Base-by-base conservation (phyloP, 2,797 vertebrate species). In the Psittacula derbiana region DNA sequence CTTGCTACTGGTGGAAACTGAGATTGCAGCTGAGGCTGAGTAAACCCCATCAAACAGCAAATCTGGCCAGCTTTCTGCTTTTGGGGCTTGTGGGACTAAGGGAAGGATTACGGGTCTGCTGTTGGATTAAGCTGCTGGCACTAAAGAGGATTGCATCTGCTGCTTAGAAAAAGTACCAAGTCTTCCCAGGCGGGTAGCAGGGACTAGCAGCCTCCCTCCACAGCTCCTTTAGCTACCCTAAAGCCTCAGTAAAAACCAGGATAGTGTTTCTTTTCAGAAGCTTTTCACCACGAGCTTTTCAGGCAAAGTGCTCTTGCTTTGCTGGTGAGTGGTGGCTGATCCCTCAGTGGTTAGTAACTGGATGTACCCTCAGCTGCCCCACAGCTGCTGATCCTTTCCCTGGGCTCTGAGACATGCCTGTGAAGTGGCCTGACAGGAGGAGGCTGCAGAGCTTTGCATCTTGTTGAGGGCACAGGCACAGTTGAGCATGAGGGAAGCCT, bases 121-220 rank as follows among this genome's bases (percentile, higher is more conserved):
- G 73, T 24, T 64, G 49, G 92, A 60, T 78, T 88, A 94, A 83
- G 65, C 43, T 73, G 43, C 60, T 86, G 90, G 80, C 81, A 89
- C 60, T 36, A 52, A 61, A 76, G 89, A 10, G 0, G 43, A 28
- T 36, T 64, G 65, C 49, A 43, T 76, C 33, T 73, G 86, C 89
- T 90, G 64, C 78, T 75, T 28, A 52, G 69, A 52, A 65, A 65
- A 55, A 58, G 69, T 58, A 75, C 47, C 24, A 47, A 43, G 41
- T 31, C 58, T 70, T 58, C 2, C 0, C 8, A 69, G 73, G 82
- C 5, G 3, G 31, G 58, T 55, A 58, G 60, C 27, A 46, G 36
- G 49, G 64, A 61, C 50, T 18, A 12, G n/a, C 49, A 69, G 44
- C 44, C 31, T 86, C 60, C 41, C 27, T 67, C 53, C n/a, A 23